Percentiles rank a stretch among this genome's conserved stretches.
phyloP scores from a whole-genome alignment of 2,888 invertebrate genomes.

The Hartigia nigra region DNA sequence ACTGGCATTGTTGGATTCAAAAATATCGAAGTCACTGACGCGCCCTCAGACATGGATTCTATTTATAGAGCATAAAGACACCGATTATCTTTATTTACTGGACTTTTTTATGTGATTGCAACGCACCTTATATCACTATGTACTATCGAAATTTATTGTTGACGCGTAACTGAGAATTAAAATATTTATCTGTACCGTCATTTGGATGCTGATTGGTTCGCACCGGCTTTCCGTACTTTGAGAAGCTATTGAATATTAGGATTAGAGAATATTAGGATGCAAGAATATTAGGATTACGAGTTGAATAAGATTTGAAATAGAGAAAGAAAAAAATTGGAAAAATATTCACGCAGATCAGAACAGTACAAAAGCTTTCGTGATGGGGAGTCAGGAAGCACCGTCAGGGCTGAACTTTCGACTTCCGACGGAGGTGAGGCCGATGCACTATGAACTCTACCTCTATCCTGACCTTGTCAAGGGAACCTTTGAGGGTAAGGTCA shows the following conservation, averaged over 20 bases:
- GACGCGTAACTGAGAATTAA: not conserved
- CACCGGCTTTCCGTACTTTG: not conserved
- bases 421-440: conserved; percentile 71
- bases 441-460: conserved; percentile 74
- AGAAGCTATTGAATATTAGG: not conserved
- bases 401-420: conserved; percentile 68
- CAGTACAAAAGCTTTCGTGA: conserved; percentile 27
- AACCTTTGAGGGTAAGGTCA: conserved; percentile 71
- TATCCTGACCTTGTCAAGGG: conserved; percentile 74
- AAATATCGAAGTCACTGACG: not conserved
- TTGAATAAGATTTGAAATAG: not conserved
- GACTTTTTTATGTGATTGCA: not conserved
- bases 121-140: not conserved
- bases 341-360: conserved; percentile 3
- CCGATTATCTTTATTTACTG: not conserved
- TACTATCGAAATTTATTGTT: not conserved
- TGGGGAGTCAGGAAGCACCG: conserved; percentile 48
- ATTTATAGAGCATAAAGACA: not conserved
- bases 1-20: not conserved
- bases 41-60: not conserved
- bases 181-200: not conserved
- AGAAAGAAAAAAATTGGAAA: not conserved
- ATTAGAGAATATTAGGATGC: no score
- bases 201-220: not conserved
- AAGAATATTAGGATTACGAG: not conserved